phyloP scores from a whole-genome alignment of 2,797 vertebrate genomes.

The Clamator glandarius region DNA sequence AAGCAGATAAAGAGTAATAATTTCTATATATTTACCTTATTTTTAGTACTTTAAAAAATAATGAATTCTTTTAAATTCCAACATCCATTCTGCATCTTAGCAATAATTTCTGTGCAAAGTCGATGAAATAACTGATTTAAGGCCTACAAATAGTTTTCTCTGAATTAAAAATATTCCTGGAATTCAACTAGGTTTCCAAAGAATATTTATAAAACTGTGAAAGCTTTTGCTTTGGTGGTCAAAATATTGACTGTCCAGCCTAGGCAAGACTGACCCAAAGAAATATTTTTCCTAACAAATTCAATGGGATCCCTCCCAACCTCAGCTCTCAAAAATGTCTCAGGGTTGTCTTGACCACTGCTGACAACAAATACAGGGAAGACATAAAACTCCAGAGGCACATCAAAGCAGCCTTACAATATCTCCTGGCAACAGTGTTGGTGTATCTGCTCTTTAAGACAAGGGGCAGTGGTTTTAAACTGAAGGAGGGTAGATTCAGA shows the following conservation, averaged over 20 bases:
- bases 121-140: neutral
- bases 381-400: neutral
- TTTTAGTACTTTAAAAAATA: neutral
- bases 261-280: neutral
- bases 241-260: neutral
- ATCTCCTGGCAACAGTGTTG: neutral
- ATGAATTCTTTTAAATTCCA: neutral
- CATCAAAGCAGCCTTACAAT: neutral
- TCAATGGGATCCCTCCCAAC: rapidly evolving
- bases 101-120: neutral
- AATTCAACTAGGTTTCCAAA: neutral
- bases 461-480: neutral
- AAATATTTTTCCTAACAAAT: neutral
- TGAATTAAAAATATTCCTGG: neutral
- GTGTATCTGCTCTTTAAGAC: neutral
- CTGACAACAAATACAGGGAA: neutral
- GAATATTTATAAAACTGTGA: neutral
- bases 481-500: neutral
- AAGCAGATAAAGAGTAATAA: neutral
- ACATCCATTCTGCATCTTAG: neutral
- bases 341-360: neutral
- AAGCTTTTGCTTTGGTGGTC: neutral
- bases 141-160: neutral
- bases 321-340: neutral
- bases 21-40: neutral